Evolutionary conservation across 2,113 vertebrate genomes (phyloP), one percentile per base, ranked within the genome.

Genomic region (Tychaedon coryphoeus): DNA sequence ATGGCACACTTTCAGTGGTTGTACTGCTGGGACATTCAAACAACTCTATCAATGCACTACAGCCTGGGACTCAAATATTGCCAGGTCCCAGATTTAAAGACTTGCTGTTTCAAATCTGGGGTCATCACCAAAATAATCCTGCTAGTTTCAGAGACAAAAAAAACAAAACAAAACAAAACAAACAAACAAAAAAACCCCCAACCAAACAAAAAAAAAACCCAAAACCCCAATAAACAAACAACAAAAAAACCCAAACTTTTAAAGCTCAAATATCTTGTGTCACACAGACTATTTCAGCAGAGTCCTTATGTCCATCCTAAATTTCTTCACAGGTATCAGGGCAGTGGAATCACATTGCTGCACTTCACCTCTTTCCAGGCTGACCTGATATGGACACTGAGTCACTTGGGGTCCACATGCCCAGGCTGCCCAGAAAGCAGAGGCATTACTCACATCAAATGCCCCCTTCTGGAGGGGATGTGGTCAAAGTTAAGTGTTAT

Each of bases 121-220:
- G 43, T 65, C 90, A 71, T 69, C 61, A 92, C 82, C 19, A 93
- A 94, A 96, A 94, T 92, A 95, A 79, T 62, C 56, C 26, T 78
- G 64, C 90, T 96, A 66, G 90, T 89, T 94, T 95, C 83, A 76
- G 75, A 90, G 26, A 34, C 12, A 3, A 43, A 77, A 93, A 76
- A 24, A 71, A 38, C 73, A 34, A 28, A 40, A 13, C 38, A 10
- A 40, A 40, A 11, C 11, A 40, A 40, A 40, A 40, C 12, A 40
- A 40, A 40, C 40, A 40, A 40, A 40, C 40, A 40, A 14, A 40
- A 36, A 36, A 36, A 36, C 36, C n/a, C n/a, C n/a, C 38, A 38
- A 38, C 9, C 38, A 38, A 38, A 38, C 38, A 38, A 38, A 10
- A 38, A 3, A 43, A 77, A 93, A 75, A 40, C 10, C 40, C 22